Conservation (phyloP, 2,113 vertebrate species). For the Podarcis raffonei region DNA sequence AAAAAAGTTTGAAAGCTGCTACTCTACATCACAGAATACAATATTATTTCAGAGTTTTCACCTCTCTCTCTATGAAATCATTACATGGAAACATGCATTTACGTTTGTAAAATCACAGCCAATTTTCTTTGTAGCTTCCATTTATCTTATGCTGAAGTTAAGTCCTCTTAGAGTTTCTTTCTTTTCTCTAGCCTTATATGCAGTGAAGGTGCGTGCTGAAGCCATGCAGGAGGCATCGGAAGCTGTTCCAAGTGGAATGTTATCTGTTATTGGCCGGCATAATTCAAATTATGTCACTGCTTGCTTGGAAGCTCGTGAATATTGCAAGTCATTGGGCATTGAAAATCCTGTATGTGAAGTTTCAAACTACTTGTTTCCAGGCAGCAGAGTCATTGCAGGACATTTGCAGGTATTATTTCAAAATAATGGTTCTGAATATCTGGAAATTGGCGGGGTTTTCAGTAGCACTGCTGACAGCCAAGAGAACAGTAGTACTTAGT, state of each 20-base stretch:
- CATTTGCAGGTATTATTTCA: constrained; percentile 82
- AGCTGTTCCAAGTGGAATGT: constrained; percentile 87
- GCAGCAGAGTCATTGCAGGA: constrained; percentile 92
- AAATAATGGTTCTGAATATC: neutral
- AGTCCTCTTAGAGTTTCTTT: neutral
- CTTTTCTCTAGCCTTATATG: constrained; percentile 81
- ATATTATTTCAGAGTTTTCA: neutral
- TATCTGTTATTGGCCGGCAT: constrained; percentile 83
- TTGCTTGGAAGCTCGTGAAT: constrained; percentile 85
- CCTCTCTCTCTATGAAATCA: neutral
- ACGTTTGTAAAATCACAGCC: neutral
- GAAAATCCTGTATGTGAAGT: constrained; percentile 86
- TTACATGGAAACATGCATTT: neutral
- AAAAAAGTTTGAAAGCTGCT: neutral
- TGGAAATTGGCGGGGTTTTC: rapidly evolving
- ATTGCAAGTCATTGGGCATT: constrained; percentile 85
- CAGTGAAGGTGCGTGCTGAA: constrained; percentile 90
- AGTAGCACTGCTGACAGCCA: neutral
- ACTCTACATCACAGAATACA: neutral
- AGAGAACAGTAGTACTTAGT: neutral
- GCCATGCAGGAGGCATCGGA: constrained; percentile 93
- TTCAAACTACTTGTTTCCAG: constrained; percentile 92
- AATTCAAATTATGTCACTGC: constrained; percentile 82
- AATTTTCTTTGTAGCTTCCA: neutral
- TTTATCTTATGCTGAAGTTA: neutral